These are phyloP conservation scores for Dysidea cf. avara DNA, from an alignment of 37 sponge, comb jelly and placozoan genomes.

Conservation along the genomic window DNA sequence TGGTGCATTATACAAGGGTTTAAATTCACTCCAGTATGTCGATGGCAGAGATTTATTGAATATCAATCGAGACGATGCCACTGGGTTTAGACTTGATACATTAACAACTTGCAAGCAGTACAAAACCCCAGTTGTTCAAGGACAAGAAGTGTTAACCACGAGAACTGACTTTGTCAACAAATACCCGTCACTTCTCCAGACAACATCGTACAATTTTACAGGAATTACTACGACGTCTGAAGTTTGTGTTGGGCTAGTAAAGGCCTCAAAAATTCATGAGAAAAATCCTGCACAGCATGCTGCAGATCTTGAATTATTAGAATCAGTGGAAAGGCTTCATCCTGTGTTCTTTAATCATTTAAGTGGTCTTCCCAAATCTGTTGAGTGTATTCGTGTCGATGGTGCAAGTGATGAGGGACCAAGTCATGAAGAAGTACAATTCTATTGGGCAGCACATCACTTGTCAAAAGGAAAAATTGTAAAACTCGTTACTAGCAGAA, in stretches of 20 bases:
- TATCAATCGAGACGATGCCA: conserved; percentile 58
- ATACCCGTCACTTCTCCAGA: conserved; percentile 43
- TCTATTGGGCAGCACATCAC: conserved; percentile 4
- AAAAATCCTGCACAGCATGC: conserved; percentile 25
- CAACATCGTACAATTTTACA: conserved; percentile 52
- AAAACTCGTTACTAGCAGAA: conserved; percentile 5
- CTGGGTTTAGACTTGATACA: conserved; percentile 55
- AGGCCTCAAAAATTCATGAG: conserved; percentile 3
- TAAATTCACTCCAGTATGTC: conserved; percentile 29
- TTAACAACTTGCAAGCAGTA: conserved; percentile 38
- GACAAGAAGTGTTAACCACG: background rate
- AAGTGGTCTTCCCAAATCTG: background rate
- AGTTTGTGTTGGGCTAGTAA: conserved; percentile 42
- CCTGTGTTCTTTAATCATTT: background rate
- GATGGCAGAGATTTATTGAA: conserved; percentile 36
- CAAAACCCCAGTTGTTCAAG: conserved; percentile 12
- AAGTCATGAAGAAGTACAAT: conserved; percentile 24
- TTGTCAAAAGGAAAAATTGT: background rate
- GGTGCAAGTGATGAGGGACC: conserved; percentile 43
- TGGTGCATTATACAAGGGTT: conserved; percentile 19
- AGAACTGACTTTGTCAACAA: conserved; percentile 47
- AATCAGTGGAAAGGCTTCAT: background rate
- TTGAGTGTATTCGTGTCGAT: conserved; percentile 15
- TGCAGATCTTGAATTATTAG: conserved; percentile 9
- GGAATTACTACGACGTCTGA: conserved; percentile 19